phyloP scores from a whole-genome alignment of 2,888 invertebrate genomes.

The Eupithecia dodoneata region DNA sequence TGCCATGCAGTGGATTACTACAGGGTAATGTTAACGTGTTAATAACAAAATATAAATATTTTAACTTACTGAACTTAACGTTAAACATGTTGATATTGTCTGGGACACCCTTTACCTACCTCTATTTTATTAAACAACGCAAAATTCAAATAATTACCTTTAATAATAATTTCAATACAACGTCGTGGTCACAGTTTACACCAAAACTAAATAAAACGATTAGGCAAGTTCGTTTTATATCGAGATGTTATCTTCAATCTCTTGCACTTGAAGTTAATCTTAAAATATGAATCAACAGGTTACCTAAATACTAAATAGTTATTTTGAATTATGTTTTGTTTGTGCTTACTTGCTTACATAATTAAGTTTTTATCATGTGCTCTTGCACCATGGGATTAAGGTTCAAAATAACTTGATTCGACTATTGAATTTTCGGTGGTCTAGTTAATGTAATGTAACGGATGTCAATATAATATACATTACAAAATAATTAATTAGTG shows the following conservation, averaged over 20 bases:
- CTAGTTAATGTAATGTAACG: not conserved
- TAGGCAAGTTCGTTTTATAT: conserved; percentile 1
- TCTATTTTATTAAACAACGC: not conserved
- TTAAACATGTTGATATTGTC: not conserved
- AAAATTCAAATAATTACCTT: not conserved
- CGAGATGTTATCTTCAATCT: not conserved
- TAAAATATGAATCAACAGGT: not conserved
- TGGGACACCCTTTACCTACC: not conserved
- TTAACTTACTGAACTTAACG: too few species aligned
- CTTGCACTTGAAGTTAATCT: not conserved
- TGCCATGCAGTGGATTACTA: not conserved
- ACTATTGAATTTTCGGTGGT: not conserved
- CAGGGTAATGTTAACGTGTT: not conserved
- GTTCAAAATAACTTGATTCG: not conserved
- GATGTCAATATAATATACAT: not conserved
- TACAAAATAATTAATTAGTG: not conserved
- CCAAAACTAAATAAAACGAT: not conserved
- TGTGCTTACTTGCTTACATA: not conserved
- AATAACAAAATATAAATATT: too few species aligned
- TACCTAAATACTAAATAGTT: conserved; percentile 1
- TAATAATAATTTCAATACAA: not conserved
- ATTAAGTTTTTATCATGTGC: not conserved
- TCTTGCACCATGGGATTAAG: not conserved
- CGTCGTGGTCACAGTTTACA: not conserved
- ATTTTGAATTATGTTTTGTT: conserved; percentile 2